phyloP scores from a whole-genome alignment of 1,140 invertebrate genomes.

The Caenorhabditis briggsae region DNA sequence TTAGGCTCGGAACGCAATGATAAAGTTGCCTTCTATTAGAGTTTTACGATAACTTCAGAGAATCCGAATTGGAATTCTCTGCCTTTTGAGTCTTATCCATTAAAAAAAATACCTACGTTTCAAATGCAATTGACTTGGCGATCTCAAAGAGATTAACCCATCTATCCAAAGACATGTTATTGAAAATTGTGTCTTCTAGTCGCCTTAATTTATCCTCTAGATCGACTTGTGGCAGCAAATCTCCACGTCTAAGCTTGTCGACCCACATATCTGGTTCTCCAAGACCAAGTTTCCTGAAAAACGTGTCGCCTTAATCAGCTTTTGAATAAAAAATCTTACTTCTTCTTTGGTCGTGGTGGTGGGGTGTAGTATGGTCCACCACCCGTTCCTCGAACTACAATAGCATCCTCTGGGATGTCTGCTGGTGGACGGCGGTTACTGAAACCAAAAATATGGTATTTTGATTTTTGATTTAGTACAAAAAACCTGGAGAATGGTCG shows the following conservation, averaged over 20 bases:
- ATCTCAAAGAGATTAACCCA: slow-evolving; percentile 71
- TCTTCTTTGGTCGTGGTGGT: slow-evolving; percentile 52
- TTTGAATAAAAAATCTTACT: neutral
- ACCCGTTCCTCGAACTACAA: slow-evolving; percentile 73
- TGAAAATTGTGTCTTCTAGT: slow-evolving; percentile 58
- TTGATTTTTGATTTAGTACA: neutral
- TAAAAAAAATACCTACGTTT: slow-evolving; percentile 56
- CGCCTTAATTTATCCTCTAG: slow-evolving; percentile 72
- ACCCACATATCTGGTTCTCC: slow-evolving; percentile 73
- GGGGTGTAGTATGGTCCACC: slow-evolving; percentile 74
- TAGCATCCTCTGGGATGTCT: slow-evolving; percentile 77
- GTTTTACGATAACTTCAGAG: neutral
- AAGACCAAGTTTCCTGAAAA: slow-evolving; percentile 73
- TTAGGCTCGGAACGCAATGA: no score
- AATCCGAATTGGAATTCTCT: neutral
- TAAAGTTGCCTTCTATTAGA: no score
- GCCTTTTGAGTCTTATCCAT: neutral
- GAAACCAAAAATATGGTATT: slow-evolving; percentile 41
- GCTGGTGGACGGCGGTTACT: slow-evolving; percentile 77
- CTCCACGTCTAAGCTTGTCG: slow-evolving; percentile 75
- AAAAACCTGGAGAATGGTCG: slow-evolving; percentile 75
- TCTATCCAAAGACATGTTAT: slow-evolving; percentile 62
- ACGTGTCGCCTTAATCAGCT: neutral
- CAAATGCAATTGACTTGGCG: slow-evolving; percentile 74
- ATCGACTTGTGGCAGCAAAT: slow-evolving; percentile 69